Evolutionary conservation across 2,113 vertebrate genomes (phyloP).

Genomic region (Sander vitreus): DNA sequence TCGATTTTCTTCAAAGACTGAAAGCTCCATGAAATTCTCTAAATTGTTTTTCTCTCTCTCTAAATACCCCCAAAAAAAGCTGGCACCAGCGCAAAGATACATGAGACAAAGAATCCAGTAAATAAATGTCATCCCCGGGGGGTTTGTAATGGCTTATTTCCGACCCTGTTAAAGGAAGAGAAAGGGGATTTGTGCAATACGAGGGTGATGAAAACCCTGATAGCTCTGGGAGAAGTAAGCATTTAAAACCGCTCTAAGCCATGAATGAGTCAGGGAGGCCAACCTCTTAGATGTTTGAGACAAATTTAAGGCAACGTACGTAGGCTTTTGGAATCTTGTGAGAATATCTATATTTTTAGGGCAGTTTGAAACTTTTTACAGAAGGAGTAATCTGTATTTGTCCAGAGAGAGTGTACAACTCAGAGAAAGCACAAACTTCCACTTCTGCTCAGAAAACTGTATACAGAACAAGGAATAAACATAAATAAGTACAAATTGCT

Average conservation of each 20-base stretch:
- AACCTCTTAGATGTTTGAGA: conserved; percentile 1
- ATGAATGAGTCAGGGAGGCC: conserved; percentile 23
- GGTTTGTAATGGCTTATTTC: conserved; percentile 62
- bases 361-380: not conserved
- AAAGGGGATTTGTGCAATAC: conserved; percentile 60
- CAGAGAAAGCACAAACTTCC: no score
- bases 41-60: not conserved
- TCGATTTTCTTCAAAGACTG: not conserved
- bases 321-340: not conserved
- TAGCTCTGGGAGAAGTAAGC: conserved; percentile 43
- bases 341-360: not conserved
- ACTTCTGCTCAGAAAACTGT: no score
- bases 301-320: not conserved
- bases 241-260: conserved; percentile 12
- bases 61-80: not conserved
- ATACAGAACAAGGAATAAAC: no score
- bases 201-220: conserved; percentile 59
- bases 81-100: not conserved
- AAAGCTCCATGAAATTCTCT: not conserved
- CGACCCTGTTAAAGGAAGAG: conserved; percentile 54
- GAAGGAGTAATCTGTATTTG: not conserved
- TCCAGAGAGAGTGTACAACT: no score
- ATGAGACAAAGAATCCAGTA: conserved; percentile 21
- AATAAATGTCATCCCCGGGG: conserved; percentile 41
- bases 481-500: no score